Base-by-base conservation (phyloP, 2,113 vertebrate genomes). In the Copsychus sechellarum region DNA sequence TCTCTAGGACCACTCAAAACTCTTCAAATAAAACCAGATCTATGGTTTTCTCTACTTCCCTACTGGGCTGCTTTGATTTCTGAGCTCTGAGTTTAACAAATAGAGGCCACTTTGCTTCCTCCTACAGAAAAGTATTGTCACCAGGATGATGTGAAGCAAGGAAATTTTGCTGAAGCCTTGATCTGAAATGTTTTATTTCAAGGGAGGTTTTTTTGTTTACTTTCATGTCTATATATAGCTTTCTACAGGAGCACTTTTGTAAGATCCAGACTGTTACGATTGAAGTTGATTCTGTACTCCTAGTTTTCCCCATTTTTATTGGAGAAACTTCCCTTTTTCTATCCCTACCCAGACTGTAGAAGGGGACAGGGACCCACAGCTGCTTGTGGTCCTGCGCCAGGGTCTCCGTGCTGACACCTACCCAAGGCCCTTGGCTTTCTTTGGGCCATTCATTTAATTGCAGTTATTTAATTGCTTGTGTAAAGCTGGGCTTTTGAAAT, bases 401-500 rank as follows among this genome's bases (percentile, higher is more conserved):
- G 91, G 93, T 34, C 93, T 99, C 93, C 58, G 34, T 51, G 98
- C 98, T 28, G 97, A 98, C 42, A 98, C 98, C 20, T 98, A 98
- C n/a, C 97, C 97, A 7, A 98, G 98, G 23, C 58, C 98, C 42
- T 98, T 98, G 98, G 98, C 98, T 36, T 98, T 98, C 82, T 95
- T 98, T 11, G 98, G 43, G 43, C 43, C 43, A 45, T 45, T 45
- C 21, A 45, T 45, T 45, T 45, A 45, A 45, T 45, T 21, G 98
- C 88, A 98, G 98, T 28, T 99, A 98, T 97, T 98, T 97, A 90
- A 90, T 98, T 84, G 98, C 98, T 33, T 97, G 97, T 70, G 98
- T 98, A 67, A 98, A 98, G 70, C 22, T 98, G 18, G 98, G 98
- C 34, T 99, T 98, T 97, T 99, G 93, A 97, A 96, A 88, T 16